phyloP scores from a whole-genome alignment of 2,888 invertebrate genomes.

The Lepidocyrtoides sp. region DNA sequence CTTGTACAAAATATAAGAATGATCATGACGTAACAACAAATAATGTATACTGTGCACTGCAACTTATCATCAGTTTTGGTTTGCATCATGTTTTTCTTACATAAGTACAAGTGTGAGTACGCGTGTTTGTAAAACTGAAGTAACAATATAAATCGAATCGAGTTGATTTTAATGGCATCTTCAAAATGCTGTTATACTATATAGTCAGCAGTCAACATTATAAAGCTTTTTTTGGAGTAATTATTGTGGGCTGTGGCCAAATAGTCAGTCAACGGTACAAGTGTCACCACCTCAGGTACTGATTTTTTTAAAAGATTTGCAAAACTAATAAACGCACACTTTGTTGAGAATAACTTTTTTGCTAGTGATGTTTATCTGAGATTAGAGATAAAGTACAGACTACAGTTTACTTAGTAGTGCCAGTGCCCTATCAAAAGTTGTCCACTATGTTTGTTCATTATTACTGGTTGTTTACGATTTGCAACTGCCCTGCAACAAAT shows the following conservation, averaged over 20 bases:
- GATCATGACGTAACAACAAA: not conserved
- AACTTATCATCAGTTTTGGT: not conserved
- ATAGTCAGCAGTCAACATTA: conserved; percentile 8
- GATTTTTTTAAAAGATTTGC: not conserved
- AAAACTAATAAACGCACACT: not conserved
- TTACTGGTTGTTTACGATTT: not conserved
- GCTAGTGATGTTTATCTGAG: too few species aligned
- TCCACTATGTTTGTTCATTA: not conserved
- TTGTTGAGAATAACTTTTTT: too few species aligned
- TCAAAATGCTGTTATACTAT: conserved; percentile 22
- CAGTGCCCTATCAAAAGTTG: not conserved
- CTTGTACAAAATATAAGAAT: not conserved
- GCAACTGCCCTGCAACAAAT: conserved; percentile 5
- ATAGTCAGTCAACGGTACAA: not conserved
- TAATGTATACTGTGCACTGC: not conserved
- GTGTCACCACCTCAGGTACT: not conserved
- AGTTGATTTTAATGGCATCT: conserved; percentile 38
- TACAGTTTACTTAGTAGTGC: not conserved
- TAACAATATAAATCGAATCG: not conserved
- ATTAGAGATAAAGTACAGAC: not conserved
- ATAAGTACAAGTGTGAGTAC: not conserved
- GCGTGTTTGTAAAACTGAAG: not conserved
- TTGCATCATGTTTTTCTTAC: not conserved
- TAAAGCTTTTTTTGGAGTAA: conserved; percentile 39
- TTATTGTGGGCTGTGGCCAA: conserved; percentile 57